phyloP scores from a whole-genome alignment of 2,113 vertebrate species.

The Pyrgilauda ruficollis region DNA sequence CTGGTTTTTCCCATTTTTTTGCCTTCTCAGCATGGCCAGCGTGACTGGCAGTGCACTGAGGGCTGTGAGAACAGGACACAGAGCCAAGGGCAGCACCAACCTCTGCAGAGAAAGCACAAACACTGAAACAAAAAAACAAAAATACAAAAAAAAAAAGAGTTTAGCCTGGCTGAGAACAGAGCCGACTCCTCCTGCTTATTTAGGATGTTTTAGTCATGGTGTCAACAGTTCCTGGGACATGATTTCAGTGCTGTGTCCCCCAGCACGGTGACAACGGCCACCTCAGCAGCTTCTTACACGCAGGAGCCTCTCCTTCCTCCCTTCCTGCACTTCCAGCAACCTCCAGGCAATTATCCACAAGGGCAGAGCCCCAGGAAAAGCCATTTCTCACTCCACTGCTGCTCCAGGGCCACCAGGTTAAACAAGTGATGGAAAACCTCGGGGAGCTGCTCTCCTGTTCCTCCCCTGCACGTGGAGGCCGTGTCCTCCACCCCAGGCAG shows the following conservation, averaged over 20 bases:
- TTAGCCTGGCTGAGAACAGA: neutral
- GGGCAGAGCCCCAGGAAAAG: neutral
- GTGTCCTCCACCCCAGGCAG: neutral
- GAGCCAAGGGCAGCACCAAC: neutral
- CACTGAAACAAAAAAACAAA: neutral
- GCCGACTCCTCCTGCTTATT: neutral
- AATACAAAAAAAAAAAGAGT: neutral
- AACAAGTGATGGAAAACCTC: constrained; percentile 10
- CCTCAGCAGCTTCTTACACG: neutral
- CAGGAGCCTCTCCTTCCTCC: neutral
- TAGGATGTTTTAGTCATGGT: neutral
- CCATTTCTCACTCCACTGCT: neutral
- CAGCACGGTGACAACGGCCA: neutral
- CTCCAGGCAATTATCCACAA: constrained; percentile 41
- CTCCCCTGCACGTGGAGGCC: fast-evolving
- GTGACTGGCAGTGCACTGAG: fast-evolving
- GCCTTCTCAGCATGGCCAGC: fast-evolving
- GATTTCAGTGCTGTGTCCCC: neutral
- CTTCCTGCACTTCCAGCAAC: neutral
- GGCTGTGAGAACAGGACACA: fast-evolving
- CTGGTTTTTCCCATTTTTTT: neutral
- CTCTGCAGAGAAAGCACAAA: neutral
- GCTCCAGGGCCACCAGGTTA: neutral
- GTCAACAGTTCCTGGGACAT: neutral
- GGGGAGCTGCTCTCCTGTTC: neutral